These are phyloP conservation scores for Sardina pilchardus DNA, from an alignment of 2,113 vertebrate genomes.

Conservation along the genomic window DNA sequence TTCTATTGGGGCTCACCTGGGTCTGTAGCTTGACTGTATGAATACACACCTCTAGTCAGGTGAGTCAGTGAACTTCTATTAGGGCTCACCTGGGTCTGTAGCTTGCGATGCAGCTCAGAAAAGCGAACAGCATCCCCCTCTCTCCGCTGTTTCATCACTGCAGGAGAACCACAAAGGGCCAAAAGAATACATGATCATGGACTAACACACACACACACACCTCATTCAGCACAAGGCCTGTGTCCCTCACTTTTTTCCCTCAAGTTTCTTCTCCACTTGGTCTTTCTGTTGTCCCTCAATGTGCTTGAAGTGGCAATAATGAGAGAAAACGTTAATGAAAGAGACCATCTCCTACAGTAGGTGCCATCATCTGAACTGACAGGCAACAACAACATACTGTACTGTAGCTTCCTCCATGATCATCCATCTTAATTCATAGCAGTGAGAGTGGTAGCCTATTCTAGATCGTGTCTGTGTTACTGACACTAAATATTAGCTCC, in stretches of 20 bases:
- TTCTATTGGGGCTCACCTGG: slow-evolving; percentile 73
- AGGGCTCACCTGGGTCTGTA: slow-evolving; percentile 86
- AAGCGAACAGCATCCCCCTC: slow-evolving; percentile 90
- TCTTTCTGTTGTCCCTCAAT: no score
- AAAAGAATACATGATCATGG: background rate
- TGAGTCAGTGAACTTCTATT: no score
- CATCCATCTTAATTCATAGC: background rate
- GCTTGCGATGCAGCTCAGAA: slow-evolving; percentile 93
- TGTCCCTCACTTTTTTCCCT: no score
- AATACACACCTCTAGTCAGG: no score
- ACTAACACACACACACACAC: background rate
- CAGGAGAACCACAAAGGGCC: slow-evolving; percentile 32
- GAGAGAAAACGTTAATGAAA: no score
- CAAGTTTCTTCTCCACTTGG: background rate
- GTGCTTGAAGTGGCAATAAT: no score
- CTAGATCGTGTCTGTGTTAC: background rate
- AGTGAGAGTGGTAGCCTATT: background rate
- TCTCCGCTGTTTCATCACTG: slow-evolving; percentile 90
- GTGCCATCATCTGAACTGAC: no score
- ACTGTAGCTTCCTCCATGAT: background rate
- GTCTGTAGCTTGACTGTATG: slow-evolving; percentile 73
- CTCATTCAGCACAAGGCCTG: background rate
- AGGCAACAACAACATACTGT: background rate
- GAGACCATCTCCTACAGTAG: no score
- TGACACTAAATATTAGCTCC: background rate